Evolutionary conservation across 2,113 vertebrate species (phyloP), one percentile per base, ranked within the genome.

Genomic region (Coryphaenoides rupestris): DNA sequence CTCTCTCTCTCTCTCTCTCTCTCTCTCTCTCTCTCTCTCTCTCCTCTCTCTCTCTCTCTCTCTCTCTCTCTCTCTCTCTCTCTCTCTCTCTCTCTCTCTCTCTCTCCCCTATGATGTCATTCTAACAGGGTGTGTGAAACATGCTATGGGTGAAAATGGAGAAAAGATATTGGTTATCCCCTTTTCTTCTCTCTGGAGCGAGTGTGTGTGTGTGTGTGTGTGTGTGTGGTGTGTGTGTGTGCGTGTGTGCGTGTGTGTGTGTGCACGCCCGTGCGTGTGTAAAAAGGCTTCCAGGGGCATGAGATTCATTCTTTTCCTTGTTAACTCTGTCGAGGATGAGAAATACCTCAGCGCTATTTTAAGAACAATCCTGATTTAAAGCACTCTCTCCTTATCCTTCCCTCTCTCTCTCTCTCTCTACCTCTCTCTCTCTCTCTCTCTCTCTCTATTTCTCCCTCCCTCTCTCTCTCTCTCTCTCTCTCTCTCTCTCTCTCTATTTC

Each of bases 261-360:
- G n/a, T n/a, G n/a, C n/a, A n/a, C n/a, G n/a, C n/a, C n/a, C n/a
- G 63, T 46, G 33, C 6, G 16, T 17, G 23, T 3, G 61, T 23
- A n/a, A 60, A 68, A 78, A 67, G 69, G 68, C 76, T 66, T 77
- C 70, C 69, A 57, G n/a, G 73, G 55, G 65, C 74, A 66, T 75
- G 74, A 80, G n/a, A 75, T 81, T 83, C 72, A 70, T 84, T 78
- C 78, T 68, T 73, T 78, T 79, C 68, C 68, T 83, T 69, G 80
- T 80, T 83, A 86, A 80, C 81, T 75, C 72, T 70, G 84, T 78
- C 74, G 73, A 78, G 26, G 82, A 89, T 83, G 89, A 89, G 76
- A 61, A 86, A n/a, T n/a, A n/a, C n/a, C n/a, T n/a, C 84, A 21
- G 55, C 62, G 79, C 90, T 89, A 88, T n/a, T 90, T 91, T 78